phyloP scores from a whole-genome alignment of 2,113 vertebrate genomes.

The Sciurus niger region DNA sequence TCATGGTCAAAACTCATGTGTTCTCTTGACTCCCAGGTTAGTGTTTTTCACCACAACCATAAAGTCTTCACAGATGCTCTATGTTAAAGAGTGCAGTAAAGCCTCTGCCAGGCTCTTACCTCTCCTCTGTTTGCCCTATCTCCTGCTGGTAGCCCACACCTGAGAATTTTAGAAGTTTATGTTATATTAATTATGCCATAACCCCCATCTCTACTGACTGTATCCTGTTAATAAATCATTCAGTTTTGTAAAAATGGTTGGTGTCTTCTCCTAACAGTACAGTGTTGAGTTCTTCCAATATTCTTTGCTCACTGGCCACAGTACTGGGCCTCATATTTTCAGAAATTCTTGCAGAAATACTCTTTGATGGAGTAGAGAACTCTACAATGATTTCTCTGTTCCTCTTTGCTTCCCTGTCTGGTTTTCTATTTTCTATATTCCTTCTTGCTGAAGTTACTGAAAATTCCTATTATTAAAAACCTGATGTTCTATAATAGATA shows the following conservation, averaged over 20 bases:
- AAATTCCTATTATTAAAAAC: conserved; percentile 25
- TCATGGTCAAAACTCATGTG: background rate
- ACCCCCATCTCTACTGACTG: background rate
- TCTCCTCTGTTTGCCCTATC: background rate
- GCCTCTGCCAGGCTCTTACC: background rate
- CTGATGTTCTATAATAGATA: background rate
- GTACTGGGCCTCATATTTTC: background rate
- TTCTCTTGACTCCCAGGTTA: background rate
- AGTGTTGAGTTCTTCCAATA: background rate
- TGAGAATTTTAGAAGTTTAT: conserved; percentile 18
- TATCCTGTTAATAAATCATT: conserved; percentile 55
- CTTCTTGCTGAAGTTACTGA: conserved; percentile 5
- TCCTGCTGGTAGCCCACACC: background rate
- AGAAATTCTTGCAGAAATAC: conserved; percentile 26
- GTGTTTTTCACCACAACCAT: background rate
- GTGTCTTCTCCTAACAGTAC: background rate
- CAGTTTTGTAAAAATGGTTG: conserved; percentile 36
- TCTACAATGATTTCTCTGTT: background rate
- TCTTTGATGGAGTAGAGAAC: background rate
- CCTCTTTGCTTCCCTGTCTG: background rate
- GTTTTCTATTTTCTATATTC: conserved; percentile 21
- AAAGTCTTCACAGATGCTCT: background rate
- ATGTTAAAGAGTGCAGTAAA: background rate
- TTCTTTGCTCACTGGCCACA: background rate
- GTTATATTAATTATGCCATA: conserved; percentile 51